Evolutionary conservation across 2,113 vertebrate genomes (phyloP), one percentile per base, ranked within the genome.

Genomic region (Telmatochromis sp.): DNA sequence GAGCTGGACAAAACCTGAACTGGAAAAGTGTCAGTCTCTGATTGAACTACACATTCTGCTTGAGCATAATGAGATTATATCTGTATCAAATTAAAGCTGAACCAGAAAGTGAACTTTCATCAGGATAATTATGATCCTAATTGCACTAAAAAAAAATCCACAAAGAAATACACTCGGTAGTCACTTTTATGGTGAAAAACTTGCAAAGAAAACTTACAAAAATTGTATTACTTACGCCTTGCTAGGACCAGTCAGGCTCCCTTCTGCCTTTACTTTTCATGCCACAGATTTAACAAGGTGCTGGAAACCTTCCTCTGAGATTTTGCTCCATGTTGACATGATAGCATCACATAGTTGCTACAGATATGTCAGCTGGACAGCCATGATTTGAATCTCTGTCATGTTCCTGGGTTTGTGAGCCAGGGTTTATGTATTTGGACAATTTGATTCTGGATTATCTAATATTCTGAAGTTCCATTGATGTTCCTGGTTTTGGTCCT

Each of bases 151-250:
- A 63, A 54, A 60, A 68, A 7, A 12, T 35, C 17, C 58, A 63
- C 58, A 19, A 63, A 40, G 63, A 68, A 68, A 40, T 68, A 40
- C 10, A 68, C 19, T 68, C 3, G 0, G 11, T 68, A 21, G 33
- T 37, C 19, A 68, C 19, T 68, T 68, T 68, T 68, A 21, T 68
- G 35, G 19, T 40, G 33, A 65, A 65, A 65, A 68, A 68, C 60
- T 7, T 65, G 31, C 19, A 12, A 37, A 65, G 0, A 19, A 65
- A n/a, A 21, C 6, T 0, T n/a, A 35, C 11, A 68, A 68, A 68
- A 37, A 2, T 68, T 40, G 11, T 21, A 68, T 68, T 68, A 68
- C 19, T 40, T 70, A 70, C 0, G 0, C n/a, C 65, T 42, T 40
- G n/a, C 65, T 70, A 42, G 12, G 1, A 2, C 1, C 19, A 23